These are phyloP conservation scores for Clarias magur DNA, from an alignment of 2,113 vertebrate genomes.

Conservation along the genomic window DNA sequence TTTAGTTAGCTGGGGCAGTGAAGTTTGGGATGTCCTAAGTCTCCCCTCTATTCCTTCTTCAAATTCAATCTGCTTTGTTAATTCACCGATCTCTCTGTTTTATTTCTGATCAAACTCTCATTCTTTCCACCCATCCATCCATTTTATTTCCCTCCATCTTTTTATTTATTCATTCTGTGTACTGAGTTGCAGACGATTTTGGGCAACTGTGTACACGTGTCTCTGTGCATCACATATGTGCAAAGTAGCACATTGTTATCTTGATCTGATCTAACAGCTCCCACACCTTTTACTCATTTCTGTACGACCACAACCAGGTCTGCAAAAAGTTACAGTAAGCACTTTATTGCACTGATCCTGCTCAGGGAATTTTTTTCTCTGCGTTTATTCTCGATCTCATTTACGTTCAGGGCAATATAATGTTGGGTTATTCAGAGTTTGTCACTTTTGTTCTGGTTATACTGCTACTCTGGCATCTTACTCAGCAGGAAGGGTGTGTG, in stretches of 20 bases:
- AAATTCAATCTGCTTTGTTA: background rate
- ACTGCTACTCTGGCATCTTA: background rate
- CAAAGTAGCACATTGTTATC: background rate
- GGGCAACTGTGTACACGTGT: background rate
- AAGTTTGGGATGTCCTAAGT: background rate
- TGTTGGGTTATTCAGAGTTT: background rate
- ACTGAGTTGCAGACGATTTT: background rate
- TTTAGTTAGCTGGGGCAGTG: background rate
- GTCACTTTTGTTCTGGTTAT: background rate
- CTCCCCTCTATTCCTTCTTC: background rate
- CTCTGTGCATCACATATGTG: too few relatives aligned
- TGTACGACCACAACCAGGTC: background rate
- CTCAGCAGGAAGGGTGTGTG: background rate
- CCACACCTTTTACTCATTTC: background rate
- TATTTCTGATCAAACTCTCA: background rate
- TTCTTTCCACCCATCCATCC: background rate
- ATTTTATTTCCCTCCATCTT: background rate
- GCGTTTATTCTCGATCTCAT: background rate
- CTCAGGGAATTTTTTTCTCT: background rate
- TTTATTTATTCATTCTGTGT: background rate
- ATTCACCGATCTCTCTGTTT: background rate
- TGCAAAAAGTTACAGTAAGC: background rate
- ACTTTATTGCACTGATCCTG: background rate
- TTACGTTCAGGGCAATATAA: too few relatives aligned
- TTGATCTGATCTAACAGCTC: background rate